Percentiles rank a stretch among this genome's conserved stretches.
Evolutionary conservation across 2,888 invertebrate genomes (phyloP).

Genomic region (Melangyna quadrimaculata): DNA sequence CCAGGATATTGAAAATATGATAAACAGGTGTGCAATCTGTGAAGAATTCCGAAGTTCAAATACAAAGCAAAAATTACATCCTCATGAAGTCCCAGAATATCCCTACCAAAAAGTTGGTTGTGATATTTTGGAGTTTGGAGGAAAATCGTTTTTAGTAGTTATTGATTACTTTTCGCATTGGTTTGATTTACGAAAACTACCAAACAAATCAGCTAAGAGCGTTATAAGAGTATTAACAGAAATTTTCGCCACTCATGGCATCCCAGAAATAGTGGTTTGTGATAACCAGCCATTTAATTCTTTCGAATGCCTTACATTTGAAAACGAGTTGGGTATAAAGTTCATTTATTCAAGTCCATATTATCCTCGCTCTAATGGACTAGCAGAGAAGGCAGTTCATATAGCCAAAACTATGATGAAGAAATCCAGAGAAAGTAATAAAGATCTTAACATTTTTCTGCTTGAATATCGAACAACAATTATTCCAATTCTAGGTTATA

Average conservation of each 20-base stretch:
- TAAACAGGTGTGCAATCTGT: constrained; percentile 10
- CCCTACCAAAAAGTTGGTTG: constrained; percentile 38
- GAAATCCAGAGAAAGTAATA: no score
- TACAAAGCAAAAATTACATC: background rate
- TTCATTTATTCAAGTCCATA: background rate
- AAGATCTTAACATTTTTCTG: no score
- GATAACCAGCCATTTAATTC: no score
- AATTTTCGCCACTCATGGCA: no score
- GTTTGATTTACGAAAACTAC: background rate
- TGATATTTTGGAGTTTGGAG: constrained; percentile 41
- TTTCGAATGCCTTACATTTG: background rate
- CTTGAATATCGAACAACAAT: no score
- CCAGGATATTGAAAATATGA: constrained; percentile 8
- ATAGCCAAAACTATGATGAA: background rate
- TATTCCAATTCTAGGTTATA: no score
- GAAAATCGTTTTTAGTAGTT: background rate
- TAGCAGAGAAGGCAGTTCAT: background rate
- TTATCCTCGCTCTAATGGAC: background rate
- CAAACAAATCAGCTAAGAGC: background rate
- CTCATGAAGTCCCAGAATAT: constrained; percentile 24
- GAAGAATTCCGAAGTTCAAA: constrained; percentile 9
- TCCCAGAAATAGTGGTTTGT: no score
- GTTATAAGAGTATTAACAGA: background rate
- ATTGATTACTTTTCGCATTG: background rate
- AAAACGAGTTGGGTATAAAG: background rate